Evolutionary conservation across 2,113 vertebrate genomes (phyloP), one percentile per base, ranked within the genome.

Genomic region (Rhodinocichla rosea): DNA sequence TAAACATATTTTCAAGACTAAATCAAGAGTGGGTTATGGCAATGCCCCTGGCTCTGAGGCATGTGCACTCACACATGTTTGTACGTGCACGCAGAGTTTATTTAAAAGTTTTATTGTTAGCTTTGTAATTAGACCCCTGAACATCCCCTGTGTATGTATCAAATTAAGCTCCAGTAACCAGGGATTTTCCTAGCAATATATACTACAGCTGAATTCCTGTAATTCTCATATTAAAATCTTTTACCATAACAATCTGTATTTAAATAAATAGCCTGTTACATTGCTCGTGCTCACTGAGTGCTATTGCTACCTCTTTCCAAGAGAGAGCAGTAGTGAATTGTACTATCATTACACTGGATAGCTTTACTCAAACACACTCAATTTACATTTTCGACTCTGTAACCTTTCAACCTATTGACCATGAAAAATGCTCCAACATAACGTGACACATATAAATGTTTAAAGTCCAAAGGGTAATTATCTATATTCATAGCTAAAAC

Each of bases 401-500:
- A 98, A 98, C 98, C 98, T 98, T 98, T 98, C 97, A 98, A 98
- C 98, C 97, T 98, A 97, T 96, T 98, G 98, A 98, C 98, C 98
- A 98, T 97, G 97, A 97, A 98, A 98, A 98, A 98, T 97, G 96
- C 96, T 97, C 95, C 97, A 96, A 98, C 97, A 98, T 97, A 97
- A 98, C 22, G n/a, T 97, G 98, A 98, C 98, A 98, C 97, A 95
- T 98, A 98, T 98, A 98, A 98, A 98, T 98, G 98, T 98, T 98
- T 98, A 98, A 98, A 98, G 97, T 98, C 97, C 90, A 98, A 98
- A 98, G 98, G 97, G 97, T 98, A 98, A 98, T 98, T 98, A 98
- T 98, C 98, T 98, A 97, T 98, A 97, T 98, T 98, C 98, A 96
- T 97, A 98, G 97, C 98, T 98, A 98, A 98, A 98, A 97, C 98